Percentiles rank a stretch among this genome's conserved stretches.
phyloP scores from a whole-genome alignment of 2,797 vertebrate species.

The Gobionotothen gibberifrons region DNA sequence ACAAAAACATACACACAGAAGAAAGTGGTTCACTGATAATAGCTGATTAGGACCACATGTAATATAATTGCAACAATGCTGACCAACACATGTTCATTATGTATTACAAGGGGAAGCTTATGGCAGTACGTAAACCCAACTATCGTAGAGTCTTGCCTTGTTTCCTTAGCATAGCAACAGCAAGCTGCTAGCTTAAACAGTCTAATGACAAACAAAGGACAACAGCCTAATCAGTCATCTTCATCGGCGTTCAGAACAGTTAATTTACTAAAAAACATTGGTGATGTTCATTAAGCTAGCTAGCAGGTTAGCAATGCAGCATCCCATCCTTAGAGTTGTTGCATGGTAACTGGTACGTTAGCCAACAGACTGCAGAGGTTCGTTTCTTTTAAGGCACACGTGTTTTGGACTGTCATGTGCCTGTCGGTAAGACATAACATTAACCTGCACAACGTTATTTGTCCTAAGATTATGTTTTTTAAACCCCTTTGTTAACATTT shows the following conservation, averaged over 20 bases:
- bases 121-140: neutral
- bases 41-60: slow-evolving; percentile 2
- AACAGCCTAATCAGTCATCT: slow-evolving; percentile 34
- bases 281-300: neutral
- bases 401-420: slow-evolving; percentile 42
- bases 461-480: fast-evolving
- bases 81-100: neutral
- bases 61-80: slow-evolving; percentile 11
- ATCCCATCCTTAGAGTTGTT: neutral
- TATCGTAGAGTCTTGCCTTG: neutral
- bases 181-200: slow-evolving; percentile 21
- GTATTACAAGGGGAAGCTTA: slow-evolving; percentile 8
- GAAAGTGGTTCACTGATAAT: neutral
- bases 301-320: neutral
- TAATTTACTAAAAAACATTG: neutral
- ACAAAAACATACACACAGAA: neutral
- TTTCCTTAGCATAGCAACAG: slow-evolving; percentile 56
- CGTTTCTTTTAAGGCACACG: slow-evolving; percentile 37
- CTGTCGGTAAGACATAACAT: neutral
- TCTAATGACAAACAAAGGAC: slow-evolving; percentile 51
- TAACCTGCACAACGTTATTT: neutral
- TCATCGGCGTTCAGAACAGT: neutral
- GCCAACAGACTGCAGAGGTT: slow-evolving; percentile 32
- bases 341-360: slow-evolving; percentile 20
- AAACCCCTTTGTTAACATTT: fast-evolving